phyloP scores from a whole-genome alignment of 2,797 vertebrate genomes.

The Hippocampus kuda region DNA sequence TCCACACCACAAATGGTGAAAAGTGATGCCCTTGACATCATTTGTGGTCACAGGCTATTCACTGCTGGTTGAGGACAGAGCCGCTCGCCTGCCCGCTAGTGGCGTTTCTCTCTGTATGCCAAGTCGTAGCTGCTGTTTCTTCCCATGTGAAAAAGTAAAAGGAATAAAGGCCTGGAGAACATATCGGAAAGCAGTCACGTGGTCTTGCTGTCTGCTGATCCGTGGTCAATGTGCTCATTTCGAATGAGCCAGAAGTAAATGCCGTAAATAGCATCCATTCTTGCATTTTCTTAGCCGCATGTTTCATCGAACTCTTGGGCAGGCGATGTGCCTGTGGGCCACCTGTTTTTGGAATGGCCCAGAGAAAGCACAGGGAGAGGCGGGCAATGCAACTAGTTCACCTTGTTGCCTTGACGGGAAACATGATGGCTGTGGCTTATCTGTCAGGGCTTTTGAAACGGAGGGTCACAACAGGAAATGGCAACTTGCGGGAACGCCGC shows the following conservation, averaged over 20 bases:
- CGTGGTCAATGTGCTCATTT: too few relatives aligned
- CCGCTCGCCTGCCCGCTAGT: not conserved
- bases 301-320: too few relatives aligned
- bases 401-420: too few relatives aligned
- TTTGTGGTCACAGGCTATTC: conserved; percentile 22
- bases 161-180: conserved; percentile 4
- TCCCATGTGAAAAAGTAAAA: conserved; percentile 37
- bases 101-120: conserved; percentile 5
- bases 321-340: too few relatives aligned
- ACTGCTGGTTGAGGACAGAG: conserved; percentile 9
- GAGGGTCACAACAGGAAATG: not conserved
- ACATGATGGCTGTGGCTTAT: too few relatives aligned
- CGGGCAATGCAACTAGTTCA: too few relatives aligned
- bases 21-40: conserved; percentile 32
- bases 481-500: too few relatives aligned
- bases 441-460: not conserved
- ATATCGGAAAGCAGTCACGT: conserved; percentile 4
- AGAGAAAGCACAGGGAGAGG: too few relatives aligned
- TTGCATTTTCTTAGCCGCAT: too few relatives aligned
- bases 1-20: conserved; percentile 23
- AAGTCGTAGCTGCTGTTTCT: conserved; percentile 42
- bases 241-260: too few relatives aligned
- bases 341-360: too few relatives aligned
- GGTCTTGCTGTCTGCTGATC: not conserved
- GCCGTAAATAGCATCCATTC: too few relatives aligned